Conservation (phyloP, 2,113 vertebrate genomes). For the Macrotis lagotis region DNA sequence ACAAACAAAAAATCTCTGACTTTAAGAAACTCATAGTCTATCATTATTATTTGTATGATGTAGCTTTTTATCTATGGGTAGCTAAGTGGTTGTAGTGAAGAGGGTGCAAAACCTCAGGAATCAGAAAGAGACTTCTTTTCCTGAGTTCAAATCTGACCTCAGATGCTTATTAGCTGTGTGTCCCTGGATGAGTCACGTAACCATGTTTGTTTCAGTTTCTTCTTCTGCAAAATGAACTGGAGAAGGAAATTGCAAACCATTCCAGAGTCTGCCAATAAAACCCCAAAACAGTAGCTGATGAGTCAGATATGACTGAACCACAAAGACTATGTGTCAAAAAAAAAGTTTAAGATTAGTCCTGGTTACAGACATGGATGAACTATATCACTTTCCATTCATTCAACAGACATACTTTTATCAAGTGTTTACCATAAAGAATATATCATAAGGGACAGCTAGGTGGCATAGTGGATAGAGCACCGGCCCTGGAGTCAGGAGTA, state of each 20-base stretch:
- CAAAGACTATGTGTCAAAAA: background rate
- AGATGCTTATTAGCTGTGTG: background rate
- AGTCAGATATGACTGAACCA: background rate
- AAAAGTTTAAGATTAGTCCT: background rate
- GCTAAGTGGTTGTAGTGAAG: background rate
- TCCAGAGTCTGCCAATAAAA: background rate
- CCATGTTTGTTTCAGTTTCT: background rate
- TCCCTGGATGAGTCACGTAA: background rate
- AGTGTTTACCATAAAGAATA: background rate
- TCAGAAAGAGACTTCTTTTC: background rate
- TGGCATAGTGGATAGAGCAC: too few relatives aligned
- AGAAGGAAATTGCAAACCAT: background rate
- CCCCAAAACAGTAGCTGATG: background rate
- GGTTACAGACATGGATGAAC: background rate
- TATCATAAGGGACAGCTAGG: background rate
- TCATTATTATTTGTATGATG: background rate
- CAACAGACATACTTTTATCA: background rate
- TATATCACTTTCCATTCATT: background rate
- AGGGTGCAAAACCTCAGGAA: background rate
- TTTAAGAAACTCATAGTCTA: background rate
- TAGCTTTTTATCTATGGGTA: background rate
- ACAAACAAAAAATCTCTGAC: background rate
- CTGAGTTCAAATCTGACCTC: background rate
- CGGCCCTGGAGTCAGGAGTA: too few relatives aligned
- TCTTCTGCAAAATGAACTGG: background rate